Conservation (phyloP, 2,113 vertebrate species). For the Callospermophilus lateralis region DNA sequence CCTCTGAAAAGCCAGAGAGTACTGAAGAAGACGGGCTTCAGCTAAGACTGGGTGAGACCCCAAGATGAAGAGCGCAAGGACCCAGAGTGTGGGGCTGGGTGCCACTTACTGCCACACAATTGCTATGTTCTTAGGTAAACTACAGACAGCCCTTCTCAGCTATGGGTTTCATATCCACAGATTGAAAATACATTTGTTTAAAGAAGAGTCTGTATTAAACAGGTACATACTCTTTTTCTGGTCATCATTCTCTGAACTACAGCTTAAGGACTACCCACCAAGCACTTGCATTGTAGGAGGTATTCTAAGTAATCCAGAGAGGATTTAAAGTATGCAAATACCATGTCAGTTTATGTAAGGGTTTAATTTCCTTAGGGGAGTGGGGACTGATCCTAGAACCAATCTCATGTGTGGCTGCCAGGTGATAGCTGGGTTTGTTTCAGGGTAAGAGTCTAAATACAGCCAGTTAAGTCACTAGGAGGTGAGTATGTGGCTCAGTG, state of each 20-base stretch:
- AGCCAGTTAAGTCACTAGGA: not conserved
- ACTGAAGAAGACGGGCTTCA: not conserved
- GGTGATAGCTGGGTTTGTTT: not conserved
- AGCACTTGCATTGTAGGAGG: not conserved
- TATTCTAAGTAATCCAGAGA: not conserved
- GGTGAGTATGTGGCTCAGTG: not conserved
- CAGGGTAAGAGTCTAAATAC: not conserved
- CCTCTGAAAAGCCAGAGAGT: not conserved
- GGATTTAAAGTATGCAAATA: not conserved
- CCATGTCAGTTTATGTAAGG: not conserved
- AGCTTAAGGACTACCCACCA: not conserved
- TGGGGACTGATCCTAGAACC: not conserved
- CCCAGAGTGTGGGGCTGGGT: not conserved
- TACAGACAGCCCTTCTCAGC: not conserved
- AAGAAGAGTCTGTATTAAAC: too few relatives aligned
- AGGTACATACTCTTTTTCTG: not conserved
- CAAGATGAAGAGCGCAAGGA: not conserved
- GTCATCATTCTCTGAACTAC: not conserved
- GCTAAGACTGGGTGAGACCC: fast-evolving
- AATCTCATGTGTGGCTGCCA: not conserved
- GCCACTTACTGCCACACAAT: not conserved
- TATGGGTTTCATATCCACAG: not conserved
- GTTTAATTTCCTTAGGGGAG: not conserved
- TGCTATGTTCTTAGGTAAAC: not conserved
- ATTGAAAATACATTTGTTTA: not conserved